Percentiles rank a stretch among this genome's conserved stretches.
Conservation (phyloP, 2,888 invertebrate species). For the Hedychridium roseum region DNA sequence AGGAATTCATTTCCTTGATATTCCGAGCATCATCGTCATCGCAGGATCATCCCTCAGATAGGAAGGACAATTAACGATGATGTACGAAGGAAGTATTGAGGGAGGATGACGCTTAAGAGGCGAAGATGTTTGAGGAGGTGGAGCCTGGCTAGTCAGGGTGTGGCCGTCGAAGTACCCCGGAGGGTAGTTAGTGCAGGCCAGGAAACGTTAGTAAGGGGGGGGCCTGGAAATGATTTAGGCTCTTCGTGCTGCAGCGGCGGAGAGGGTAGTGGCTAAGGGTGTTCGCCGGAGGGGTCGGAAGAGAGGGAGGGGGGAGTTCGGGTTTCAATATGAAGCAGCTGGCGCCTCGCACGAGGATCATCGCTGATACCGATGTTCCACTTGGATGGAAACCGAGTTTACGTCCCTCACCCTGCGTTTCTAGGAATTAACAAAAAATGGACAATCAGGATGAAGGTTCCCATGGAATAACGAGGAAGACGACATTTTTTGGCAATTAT, state of each 20-base stretch:
- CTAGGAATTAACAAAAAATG: too few relatives aligned
- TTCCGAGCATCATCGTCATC: too few relatives aligned
- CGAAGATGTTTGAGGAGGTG: constrained; percentile 44
- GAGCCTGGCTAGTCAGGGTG: constrained; percentile 53
- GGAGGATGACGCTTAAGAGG: constrained; percentile 25
- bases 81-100: constrained; percentile 16
- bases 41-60: too few relatives aligned
- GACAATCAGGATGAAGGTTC: too few relatives aligned
- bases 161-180: constrained; percentile 47
- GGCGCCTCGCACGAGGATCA: constrained; percentile 58
- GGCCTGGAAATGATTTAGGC: constrained; percentile 52
- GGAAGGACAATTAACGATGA: constrained; percentile 15
- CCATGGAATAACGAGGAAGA: too few relatives aligned
- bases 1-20: too few relatives aligned
- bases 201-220: constrained; percentile 30
- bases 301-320: constrained; percentile 14
- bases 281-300: constrained; percentile 27
- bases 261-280: constrained; percentile 20
- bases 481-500: too few relatives aligned
- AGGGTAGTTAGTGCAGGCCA: constrained; percentile 49
- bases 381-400: constrained; percentile 41
- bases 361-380: constrained; percentile 47
- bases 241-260: constrained; percentile 28
- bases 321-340: constrained; percentile 58
- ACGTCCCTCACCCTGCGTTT: constrained; percentile 21